phyloP scores from a whole-genome alignment of 2,888 invertebrate species.

The Uloborus plumipes region DNA sequence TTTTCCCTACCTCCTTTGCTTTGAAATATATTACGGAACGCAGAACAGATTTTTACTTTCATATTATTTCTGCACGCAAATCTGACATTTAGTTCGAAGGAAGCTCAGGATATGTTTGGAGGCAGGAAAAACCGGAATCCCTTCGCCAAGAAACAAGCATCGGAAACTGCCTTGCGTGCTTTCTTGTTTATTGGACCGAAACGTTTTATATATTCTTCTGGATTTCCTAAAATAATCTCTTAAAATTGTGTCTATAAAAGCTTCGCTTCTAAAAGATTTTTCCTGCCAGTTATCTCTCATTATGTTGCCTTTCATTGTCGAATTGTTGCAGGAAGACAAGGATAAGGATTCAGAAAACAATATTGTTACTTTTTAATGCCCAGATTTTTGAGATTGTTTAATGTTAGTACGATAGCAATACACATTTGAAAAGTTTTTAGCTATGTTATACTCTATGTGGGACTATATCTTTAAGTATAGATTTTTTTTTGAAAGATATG shows the following conservation, averaged over 20 bases:
- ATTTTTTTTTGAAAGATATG: no score
- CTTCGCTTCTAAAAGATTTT: no score
- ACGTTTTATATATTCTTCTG: constrained; percentile 17
- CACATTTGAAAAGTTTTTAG: no score
- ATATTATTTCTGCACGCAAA: constrained; percentile 49
- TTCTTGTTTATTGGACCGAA: constrained; percentile 35
- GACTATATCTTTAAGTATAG: no score
- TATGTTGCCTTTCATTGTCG: no score
- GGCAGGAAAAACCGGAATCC: constrained; percentile 13
- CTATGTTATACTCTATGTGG: no score
- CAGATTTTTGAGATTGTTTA: no score
- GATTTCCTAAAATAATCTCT: constrained; percentile 44
- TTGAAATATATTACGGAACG: constrained; percentile 7
- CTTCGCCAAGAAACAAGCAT: constrained; percentile 10
- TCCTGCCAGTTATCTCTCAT: no score
- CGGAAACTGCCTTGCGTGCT: constrained; percentile 26
- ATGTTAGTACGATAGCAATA: no score
- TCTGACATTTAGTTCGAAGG: constrained; percentile 46
- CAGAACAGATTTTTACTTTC: constrained; percentile 38
- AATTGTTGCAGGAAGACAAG: no score
- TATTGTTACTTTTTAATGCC: no score
- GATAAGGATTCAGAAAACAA: no score
- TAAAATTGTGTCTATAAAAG: constrained; percentile 26
- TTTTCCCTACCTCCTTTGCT: constrained; percentile 1
- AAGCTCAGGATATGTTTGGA: constrained; percentile 27